Conservation (phyloP, 2,113 vertebrate genomes). For the Mustelus asterias region DNA sequence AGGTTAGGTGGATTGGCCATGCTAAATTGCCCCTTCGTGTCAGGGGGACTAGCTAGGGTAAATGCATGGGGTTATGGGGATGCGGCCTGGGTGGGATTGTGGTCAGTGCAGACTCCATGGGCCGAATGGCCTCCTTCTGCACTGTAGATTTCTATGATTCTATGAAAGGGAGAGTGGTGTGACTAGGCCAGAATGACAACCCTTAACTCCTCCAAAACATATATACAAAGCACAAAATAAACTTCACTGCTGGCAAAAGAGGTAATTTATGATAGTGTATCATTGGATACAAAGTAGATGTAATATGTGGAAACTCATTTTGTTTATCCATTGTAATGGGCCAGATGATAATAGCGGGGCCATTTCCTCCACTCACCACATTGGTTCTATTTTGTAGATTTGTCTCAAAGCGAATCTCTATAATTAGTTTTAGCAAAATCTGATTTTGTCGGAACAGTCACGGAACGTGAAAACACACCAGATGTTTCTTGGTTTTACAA, state of each 20-base stretch:
- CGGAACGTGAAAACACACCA: background rate
- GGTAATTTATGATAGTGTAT: background rate
- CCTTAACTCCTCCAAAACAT: background rate
- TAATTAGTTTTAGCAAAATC: constrained; percentile 1
- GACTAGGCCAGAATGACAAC: background rate
- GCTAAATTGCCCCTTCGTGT: too few species aligned
- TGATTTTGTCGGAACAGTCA: constrained; percentile 10
- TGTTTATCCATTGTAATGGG: background rate
- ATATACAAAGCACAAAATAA: background rate
- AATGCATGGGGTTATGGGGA: too few species aligned
- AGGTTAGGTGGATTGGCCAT: too few species aligned
- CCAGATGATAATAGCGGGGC: background rate
- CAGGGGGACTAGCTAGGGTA: too few species aligned
- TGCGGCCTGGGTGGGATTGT: too few species aligned
- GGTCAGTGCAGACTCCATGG: too few species aligned
- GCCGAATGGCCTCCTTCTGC: too few species aligned
- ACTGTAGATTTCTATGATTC: too few species aligned
- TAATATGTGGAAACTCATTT: background rate
- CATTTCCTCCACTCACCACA: background rate
- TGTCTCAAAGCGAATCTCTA: background rate
- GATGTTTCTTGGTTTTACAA: constrained; percentile 9
- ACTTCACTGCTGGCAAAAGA: background rate
- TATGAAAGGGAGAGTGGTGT: background rate
- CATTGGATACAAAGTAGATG: background rate
- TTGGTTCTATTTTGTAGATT: background rate